A percentile compares a stretch with the other conserved stretches of the same genome.
These are phyloP conservation scores for Avahi laniger DNA, from an alignment of 2,797 vertebrate genomes.

Conservation along the genomic window DNA sequence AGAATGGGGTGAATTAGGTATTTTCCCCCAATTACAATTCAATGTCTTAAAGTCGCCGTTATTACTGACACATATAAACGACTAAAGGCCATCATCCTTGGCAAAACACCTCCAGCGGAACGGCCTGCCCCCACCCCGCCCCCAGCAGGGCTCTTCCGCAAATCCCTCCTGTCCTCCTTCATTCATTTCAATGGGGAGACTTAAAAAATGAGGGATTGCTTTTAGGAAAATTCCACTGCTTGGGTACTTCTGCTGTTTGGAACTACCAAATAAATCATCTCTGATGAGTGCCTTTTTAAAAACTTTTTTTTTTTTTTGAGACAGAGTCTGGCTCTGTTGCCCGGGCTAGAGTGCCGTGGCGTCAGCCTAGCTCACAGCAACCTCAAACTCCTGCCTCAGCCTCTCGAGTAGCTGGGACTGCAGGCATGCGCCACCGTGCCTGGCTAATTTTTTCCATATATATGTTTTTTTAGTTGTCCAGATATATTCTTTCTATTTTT, in stretches of 20 bases:
- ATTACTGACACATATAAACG: neutral
- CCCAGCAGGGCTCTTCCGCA: neutral
- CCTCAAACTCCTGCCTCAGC: too few species aligned
- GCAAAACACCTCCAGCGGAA: neutral
- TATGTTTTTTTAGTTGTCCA: too few species aligned
- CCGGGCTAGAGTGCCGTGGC: too few species aligned
- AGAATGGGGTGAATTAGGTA: neutral
- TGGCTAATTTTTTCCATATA: too few species aligned
- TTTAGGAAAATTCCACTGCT: neutral
- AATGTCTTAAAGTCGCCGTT: neutral
- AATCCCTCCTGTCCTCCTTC: neutral
- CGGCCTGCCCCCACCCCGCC: accelerated
- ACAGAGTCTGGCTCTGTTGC: too few species aligned
- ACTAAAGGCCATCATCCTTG: neutral
- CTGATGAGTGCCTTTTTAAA: neutral
- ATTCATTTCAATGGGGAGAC: neutral
- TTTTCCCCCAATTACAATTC: neutral
- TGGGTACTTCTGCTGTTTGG: neutral
- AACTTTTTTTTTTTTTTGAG: neutral
- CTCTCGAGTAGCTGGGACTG: too few species aligned
- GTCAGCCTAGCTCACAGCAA: too few species aligned
- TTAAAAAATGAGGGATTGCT: neutral
- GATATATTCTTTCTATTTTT: too few species aligned
- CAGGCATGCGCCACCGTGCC: too few species aligned
- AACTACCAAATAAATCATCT: neutral